Conservation (phyloP, 30 jellyfish, hydroid and myxozoan species). For the Pelagia noctiluca region DNA sequence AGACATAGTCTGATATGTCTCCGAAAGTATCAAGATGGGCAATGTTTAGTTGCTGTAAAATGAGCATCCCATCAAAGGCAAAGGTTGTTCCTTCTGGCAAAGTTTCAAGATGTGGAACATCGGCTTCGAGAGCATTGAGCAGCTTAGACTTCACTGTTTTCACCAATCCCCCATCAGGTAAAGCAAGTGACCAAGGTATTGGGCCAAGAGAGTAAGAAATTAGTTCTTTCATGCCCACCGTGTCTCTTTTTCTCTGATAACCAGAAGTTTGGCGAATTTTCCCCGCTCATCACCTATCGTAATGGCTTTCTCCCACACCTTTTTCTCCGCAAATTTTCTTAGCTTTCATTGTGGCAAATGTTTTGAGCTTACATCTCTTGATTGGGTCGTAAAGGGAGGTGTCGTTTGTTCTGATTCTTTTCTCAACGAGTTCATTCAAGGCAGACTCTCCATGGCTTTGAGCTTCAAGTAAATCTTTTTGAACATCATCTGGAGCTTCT, state of each 20-base stretch:
- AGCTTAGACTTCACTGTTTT: conserved; percentile 57
- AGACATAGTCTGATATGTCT: conserved; percentile 3
- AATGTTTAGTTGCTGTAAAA: neutral
- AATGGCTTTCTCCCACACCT: conserved; percentile 49
- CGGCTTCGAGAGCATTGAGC: conserved; percentile 45
- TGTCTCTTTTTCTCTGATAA: conserved; percentile 32
- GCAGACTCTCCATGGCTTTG: conserved; percentile 29
- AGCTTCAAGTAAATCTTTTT: conserved; percentile 48
- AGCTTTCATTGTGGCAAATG: conserved; percentile 48
- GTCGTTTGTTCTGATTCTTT: conserved; percentile 32
- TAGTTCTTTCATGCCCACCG: conserved; percentile 36
- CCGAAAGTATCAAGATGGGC: neutral
- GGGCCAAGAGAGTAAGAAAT: conserved; percentile 58
- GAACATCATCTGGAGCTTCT: conserved; percentile 53
- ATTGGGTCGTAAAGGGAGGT: conserved; percentile 33
- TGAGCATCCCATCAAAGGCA: conserved; percentile 39
- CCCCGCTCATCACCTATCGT: conserved; percentile 60
- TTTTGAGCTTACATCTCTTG: conserved; percentile 34
- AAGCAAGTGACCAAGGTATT: conserved; percentile 68
- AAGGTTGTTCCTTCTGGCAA: conserved; percentile 29
- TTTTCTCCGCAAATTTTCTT: conserved; percentile 69
- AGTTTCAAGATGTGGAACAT: conserved; percentile 24
- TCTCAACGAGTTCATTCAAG: conserved; percentile 20
- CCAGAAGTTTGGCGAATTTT: conserved; percentile 49
- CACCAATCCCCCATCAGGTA: conserved; percentile 63